A percentile compares a stretch with the other conserved stretches of the same genome.
Evolutionary conservation across 2,888 invertebrate species (phyloP).

Genomic region (Lepeophtheirus nordmannii): DNA sequence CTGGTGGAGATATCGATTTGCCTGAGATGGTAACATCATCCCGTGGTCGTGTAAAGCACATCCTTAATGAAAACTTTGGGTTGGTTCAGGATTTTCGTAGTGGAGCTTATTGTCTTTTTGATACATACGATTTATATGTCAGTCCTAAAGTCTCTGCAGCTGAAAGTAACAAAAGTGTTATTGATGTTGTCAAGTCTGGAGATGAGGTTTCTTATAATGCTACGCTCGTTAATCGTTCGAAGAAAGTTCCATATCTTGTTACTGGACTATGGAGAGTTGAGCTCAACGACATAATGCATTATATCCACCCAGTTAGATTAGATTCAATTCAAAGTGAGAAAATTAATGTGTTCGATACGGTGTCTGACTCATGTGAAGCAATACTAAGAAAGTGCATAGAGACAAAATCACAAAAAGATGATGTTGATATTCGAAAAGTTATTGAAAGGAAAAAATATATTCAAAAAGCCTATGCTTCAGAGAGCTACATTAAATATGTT

Average conservation of each 20-base stretch:
- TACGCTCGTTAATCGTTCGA: neutral
- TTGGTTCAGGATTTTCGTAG: neutral
- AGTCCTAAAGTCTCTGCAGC: slow-evolving; percentile 1
- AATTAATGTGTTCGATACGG: neutral
- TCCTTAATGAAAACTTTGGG: slow-evolving; percentile 15
- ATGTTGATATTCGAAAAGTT: neutral
- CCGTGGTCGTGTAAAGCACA: slow-evolving; percentile 1
- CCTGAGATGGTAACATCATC: neutral
- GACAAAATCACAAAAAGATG: neutral
- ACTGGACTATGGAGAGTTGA: slow-evolving; percentile 7
- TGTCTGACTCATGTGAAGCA: neutral
- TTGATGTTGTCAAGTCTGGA: neutral
- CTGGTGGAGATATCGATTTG: neutral
- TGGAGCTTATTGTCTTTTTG: slow-evolving; percentile 5
- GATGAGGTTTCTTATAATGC: slow-evolving; percentile 13
- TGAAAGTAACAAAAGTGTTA: neutral
- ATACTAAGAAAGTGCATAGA: neutral
- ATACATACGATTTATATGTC: slow-evolving; percentile 16
- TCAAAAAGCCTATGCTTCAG: neutral
- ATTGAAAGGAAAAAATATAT: neutral
- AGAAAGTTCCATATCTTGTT: neutral
- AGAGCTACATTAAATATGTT: neutral
- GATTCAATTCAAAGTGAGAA: slow-evolving; percentile 11
- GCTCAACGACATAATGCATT: neutral
- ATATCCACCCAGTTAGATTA: neutral